Base-by-base conservation (phyloP, 2,113 vertebrate species). In the Oncorhynchus clarkii region DNA sequence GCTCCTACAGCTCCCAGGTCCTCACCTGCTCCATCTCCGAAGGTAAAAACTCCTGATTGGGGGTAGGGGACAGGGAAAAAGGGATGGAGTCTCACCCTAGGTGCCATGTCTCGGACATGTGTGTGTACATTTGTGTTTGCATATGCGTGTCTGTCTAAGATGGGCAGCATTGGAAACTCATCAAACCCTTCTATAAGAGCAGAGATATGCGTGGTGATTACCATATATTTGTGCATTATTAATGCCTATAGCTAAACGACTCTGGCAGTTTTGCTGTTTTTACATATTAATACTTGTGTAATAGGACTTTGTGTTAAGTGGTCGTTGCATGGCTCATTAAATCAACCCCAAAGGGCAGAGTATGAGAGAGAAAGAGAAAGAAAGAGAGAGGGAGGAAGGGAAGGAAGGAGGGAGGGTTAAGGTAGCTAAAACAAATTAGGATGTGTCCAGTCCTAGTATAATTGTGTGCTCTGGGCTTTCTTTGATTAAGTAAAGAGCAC, bases 1-100 rank as follows among this genome's bases (percentile, higher is more conserved):
- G 91, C n/a, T 93, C 92, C 51, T 92, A 92, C 92, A 91, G 71
- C 88, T 89, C 93, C 83, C 90, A 96, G 64, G 95, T 94, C 77
- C 79, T 94, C 54, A 95, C 92, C 81, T 92, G 86, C 27, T 91
- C 93, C 64, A 84, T 89, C 82, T 91, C 90, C 74, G 94, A 93
- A 80, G 91, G 94, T 91, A 93, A 92, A 80, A 78, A 20, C 57
- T 70, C 71, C 5, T 2, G 13, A 16, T 3, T 14, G 20, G 73
- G 34, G 62, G 7, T 51, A 39, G 6, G 72, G 74, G n/a, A 31
- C n/a, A 13, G 14, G 27, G 8, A 12, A 9, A 9, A 3, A 45
- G 16, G 26, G 22, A 18, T 31, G 68, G 73, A 64, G 9, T 72
- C 27, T 12, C 71, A 20, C 70, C 66, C 18, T 24, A 20, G 34